A percentile compares a stretch with the other conserved stretches of the same genome.
Evolutionary conservation across 2,113 vertebrate species (phyloP).

Genomic region (Oncorhynchus mykiss): DNA sequence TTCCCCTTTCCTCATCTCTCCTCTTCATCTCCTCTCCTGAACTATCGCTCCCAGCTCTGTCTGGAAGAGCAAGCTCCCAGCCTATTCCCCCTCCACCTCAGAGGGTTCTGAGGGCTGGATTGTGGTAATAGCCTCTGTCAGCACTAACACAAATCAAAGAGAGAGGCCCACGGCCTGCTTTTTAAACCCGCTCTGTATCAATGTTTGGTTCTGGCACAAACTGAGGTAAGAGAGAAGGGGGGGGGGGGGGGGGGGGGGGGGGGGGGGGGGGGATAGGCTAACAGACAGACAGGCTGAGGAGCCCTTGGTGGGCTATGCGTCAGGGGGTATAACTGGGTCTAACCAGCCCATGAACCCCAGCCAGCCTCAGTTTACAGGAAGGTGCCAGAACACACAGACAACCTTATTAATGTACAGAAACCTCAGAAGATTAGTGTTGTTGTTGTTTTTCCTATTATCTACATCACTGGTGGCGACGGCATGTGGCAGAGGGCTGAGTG

Average conservation of each 20-base stretch:
- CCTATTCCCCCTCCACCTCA: too few species aligned
- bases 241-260: not conserved
- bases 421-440: not conserved
- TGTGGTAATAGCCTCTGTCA: constrained; percentile 41
- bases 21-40: not conserved
- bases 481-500: not conserved
- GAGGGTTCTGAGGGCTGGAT: not conserved
- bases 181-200: constrained; percentile 37
- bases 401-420: not conserved
- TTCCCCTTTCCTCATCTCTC: too few species aligned
- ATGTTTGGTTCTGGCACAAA: constrained; percentile 4
- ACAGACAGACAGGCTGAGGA: not conserved
- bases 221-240: not conserved
- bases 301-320: not conserved
- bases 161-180: constrained; percentile 24
- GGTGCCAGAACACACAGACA: constrained; percentile 1
- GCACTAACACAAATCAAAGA: constrained; percentile 32
- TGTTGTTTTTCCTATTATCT: constrained; percentile 6
- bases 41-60: too few species aligned
- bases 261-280: not conserved
- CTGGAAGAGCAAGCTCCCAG: too few species aligned
- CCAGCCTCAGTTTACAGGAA: not conserved
- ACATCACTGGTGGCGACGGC: constrained; percentile 1
- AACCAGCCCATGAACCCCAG: not conserved
- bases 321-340: not conserved